These are phyloP conservation scores for Anas bernieri DNA, from an alignment of 2,797 vertebrate species.

Conservation along the genomic window DNA sequence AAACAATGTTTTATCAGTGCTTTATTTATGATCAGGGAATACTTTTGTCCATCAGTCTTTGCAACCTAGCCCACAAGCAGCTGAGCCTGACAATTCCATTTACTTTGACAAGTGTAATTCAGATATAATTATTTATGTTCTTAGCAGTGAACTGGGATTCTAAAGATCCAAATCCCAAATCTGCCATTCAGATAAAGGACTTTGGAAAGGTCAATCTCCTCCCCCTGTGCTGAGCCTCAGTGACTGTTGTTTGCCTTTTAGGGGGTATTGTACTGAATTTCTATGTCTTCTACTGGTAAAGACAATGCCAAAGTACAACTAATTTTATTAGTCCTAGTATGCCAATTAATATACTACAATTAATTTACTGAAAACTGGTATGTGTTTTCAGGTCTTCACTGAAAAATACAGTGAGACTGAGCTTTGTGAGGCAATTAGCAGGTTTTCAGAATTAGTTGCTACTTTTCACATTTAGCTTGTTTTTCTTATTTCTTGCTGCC, in stretches of 20 bases:
- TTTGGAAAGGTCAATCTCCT: background rate
- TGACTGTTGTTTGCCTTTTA: fast-evolving
- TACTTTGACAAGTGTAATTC: background rate
- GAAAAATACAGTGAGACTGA: conserved; percentile 5
- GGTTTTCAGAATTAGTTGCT: conserved; percentile 30
- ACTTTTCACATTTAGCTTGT: background rate
- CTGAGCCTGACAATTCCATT: background rate
- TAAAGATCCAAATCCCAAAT: background rate
- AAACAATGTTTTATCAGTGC: background rate
- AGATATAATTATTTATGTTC: background rate
- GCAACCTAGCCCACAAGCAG: background rate
- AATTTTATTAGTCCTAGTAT: background rate
- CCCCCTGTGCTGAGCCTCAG: too few relatives aligned
- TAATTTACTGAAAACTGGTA: background rate
- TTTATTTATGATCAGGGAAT: background rate
- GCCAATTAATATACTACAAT: background rate
- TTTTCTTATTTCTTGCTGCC: background rate
- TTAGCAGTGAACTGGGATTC: background rate
- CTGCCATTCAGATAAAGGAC: background rate
- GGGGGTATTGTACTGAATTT: background rate
- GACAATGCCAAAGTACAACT: background rate
- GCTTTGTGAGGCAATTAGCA: conserved; percentile 17
- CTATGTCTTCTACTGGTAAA: background rate
- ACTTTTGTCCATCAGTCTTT: background rate
- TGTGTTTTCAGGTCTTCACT: background rate